These are phyloP conservation scores for Pempheris klunzingeri DNA, from an alignment of 2,797 vertebrate species.

Conservation along the genomic window DNA sequence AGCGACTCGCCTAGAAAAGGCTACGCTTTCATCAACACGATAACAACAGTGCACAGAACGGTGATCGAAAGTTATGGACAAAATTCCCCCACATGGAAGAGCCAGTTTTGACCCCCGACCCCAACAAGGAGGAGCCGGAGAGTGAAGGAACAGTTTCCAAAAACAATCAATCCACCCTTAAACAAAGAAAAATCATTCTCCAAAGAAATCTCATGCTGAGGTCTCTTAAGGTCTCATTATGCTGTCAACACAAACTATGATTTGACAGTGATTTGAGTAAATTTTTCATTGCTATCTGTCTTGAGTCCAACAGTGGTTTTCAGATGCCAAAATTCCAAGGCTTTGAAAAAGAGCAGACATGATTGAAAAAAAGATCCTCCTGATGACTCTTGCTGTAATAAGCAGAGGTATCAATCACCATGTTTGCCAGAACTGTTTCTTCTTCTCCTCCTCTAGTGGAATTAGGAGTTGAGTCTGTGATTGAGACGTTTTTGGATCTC, in stretches of 20 bases:
- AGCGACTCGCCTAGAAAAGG: conserved; percentile 41
- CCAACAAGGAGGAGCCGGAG: conserved; percentile 3
- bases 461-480: not conserved
- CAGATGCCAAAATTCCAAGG: conserved; percentile 34
- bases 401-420: conserved; percentile 43
- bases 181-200: conserved; percentile 51
- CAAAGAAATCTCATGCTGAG: conserved; percentile 39
- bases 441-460: conserved; percentile 22
- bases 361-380: conserved; percentile 32
- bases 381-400: conserved; percentile 32
- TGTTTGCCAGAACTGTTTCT: conserved; percentile 34
- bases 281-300: conserved; percentile 40
- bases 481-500: conserved; percentile 20
- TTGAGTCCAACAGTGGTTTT: conserved; percentile 31
- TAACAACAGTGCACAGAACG: conserved; percentile 9
- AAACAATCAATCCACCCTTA: conserved; percentile 51
- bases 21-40: conserved; percentile 27
- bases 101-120: conserved; percentile 39
- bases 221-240: conserved; percentile 53
- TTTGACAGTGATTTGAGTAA: conserved; percentile 25
- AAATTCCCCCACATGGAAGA: conserved; percentile 9
- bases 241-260: conserved; percentile 50
- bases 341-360: conserved; percentile 14
- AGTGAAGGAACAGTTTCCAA: conserved; percentile 40
- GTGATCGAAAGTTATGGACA: conserved; percentile 30